Evolutionary conservation across 2,797 vertebrate genomes (phyloP), one percentile per base, ranked within the genome.

Genomic region (Pseudomugil gertrudae): DNA sequence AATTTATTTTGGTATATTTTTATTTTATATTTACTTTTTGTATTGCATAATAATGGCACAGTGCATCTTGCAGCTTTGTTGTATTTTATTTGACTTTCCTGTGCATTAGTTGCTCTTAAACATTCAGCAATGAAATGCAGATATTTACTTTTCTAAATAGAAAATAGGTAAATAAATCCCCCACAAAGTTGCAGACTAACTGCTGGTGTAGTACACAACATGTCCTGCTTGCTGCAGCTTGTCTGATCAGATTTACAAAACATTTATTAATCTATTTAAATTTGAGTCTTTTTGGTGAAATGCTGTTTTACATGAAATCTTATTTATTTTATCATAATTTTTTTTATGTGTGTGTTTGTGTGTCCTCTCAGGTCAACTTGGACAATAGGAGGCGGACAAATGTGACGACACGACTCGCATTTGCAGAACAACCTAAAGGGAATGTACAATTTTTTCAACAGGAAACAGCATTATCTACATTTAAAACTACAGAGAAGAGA

Each of bases 391-490:
- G 69, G 76, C 65, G 3, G 68, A 72, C 26, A 59, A 71, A 78
- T 65, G 73, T 74, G 79, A 80, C 58, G 45, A 48, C 67, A 74
- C 63, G 69, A 89, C 80, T 24, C 74, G 61, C 67, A 50, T 79
- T 78, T 40, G 53, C 33, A 66, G 57, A 80, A 79, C 80, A 84
- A 79, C 74, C 3, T 76, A 81, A 87, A 88, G 86, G 86, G 90
- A 90, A 86, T 88, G 87, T 90, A 91, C 75, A 74, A 85, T 89
- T 88, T 89, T n/a, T 82, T 89, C 80, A 63, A 82, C 63, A 47
- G 72, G 81, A 91, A 83, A 84, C 83, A 68, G 87, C 83, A 83
- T 84, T 77, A 84, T 87, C 84, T 84, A 80, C 88, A 82, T 80
- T 74, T 65, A 72, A 78, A 75, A 87, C 83, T 71, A 79, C 66